Conservation (phyloP, 2,888 invertebrate species). For the Rhingia campestris region DNA sequence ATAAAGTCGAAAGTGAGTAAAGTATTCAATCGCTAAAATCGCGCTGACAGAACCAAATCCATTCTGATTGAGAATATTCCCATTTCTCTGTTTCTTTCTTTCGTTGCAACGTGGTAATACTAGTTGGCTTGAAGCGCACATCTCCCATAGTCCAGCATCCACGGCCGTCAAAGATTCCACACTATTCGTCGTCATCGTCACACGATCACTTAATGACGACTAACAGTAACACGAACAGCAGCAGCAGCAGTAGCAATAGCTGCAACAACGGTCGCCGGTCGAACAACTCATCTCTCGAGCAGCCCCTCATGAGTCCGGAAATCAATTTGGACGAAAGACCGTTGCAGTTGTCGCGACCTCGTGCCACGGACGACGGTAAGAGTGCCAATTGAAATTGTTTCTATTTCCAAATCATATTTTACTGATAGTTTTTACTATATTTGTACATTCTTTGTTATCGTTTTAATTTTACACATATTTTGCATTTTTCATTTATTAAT, state of each 20-base stretch:
- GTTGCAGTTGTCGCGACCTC: slow-evolving; percentile 77
- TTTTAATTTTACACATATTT: slow-evolving; percentile 65
- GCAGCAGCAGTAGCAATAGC: slow-evolving; percentile 79
- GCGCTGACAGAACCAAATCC: background rate
- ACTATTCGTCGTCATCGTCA: slow-evolving; percentile 76
- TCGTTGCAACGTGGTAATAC: slow-evolving; percentile 32
- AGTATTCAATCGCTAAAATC: background rate
- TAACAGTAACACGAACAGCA: slow-evolving; percentile 73
- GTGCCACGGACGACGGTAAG: slow-evolving; percentile 73
- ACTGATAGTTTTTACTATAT: slow-evolving; percentile 48
- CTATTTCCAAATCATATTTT: slow-evolving; percentile 15
- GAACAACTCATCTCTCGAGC: slow-evolving; percentile 79
- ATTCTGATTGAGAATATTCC: slow-evolving; percentile 6
- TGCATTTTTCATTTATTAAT: slow-evolving; percentile 59
- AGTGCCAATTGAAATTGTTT: slow-evolving; percentile 57
- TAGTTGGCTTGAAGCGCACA: slow-evolving; percentile 83
- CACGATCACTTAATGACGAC: slow-evolving; percentile 74
- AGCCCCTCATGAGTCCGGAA: slow-evolving; percentile 86
- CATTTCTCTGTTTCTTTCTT: background rate
- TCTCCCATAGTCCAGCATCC: slow-evolving; percentile 84
- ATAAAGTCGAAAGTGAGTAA: slow-evolving; percentile 81
- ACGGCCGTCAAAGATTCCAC: slow-evolving; percentile 82
- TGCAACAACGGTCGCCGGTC: slow-evolving; percentile 78
- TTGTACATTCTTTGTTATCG: slow-evolving; percentile 43
- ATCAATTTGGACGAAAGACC: slow-evolving; percentile 86